Conservation (phyloP, 2,888 invertebrate genomes). For the Nasonovia ribisnigri region DNA sequence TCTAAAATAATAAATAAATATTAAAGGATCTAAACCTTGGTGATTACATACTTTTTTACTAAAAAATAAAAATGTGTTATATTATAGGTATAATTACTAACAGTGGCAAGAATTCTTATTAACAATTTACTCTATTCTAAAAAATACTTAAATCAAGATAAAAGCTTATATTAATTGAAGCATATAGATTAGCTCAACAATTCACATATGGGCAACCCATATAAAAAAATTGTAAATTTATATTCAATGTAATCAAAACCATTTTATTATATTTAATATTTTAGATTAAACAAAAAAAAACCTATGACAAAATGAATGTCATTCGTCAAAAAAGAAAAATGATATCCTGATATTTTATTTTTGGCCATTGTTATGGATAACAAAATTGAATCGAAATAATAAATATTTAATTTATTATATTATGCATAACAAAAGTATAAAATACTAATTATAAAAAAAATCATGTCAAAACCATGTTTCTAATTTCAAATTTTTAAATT, state of each 20-base stretch:
- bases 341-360: neutral
- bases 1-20: neutral
- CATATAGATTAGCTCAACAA: too few species aligned
- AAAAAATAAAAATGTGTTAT: neutral
- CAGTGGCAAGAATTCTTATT: neutral
- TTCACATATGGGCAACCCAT: too few species aligned
- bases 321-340: too few species aligned
- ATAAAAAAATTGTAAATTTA: too few species aligned
- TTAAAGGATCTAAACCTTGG: neutral
- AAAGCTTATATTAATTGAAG: too few species aligned
- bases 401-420: too few species aligned
- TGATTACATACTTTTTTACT: neutral
- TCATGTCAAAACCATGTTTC: too few species aligned
- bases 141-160: too few species aligned
- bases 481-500: too few species aligned
- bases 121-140: too few species aligned
- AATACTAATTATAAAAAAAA: too few species aligned
- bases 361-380: neutral
- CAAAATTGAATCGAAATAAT: neutral
- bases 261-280: neutral
- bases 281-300: neutral
- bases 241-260: neutral
- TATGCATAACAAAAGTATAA: neutral
- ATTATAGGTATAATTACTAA: neutral
- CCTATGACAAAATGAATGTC: too few species aligned